Base-by-base conservation (phyloP, 2,797 vertebrate genomes). In the Rhinella marina region DNA sequence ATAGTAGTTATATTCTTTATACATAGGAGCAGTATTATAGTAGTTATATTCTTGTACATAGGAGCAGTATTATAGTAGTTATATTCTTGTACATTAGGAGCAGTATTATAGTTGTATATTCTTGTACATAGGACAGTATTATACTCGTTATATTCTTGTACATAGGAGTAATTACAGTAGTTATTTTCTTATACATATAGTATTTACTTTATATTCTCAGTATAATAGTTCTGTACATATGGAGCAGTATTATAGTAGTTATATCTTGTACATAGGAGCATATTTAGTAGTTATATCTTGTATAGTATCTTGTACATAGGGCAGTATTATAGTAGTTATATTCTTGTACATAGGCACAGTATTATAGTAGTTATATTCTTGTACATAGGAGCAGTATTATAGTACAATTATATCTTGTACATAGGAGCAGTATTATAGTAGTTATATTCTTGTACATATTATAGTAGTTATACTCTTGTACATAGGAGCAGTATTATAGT, bases 361-460 rank as follows among this genome's bases (percentile, higher is more conserved):
- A 70, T 70, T 70, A 70, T 70, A 70, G 66, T 70, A 70, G 14
- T 70, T 70, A 70, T 70, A 70, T 70, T 70, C 66, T 70, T 70
- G 66, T 70, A 70, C 14, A 70, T 70, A 32, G 66, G 66, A 7
- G 64, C 64, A 68, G 64, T 68, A 68, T 68, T 68, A 68, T 27
- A 68, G 64, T 68, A 68, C n/a, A 32, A 4, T 32, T 32, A 32
- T 32, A 32, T 32, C 32, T 32, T 32, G 2, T 32, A 32, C 32
- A 32, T 32, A 32, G 32, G 32, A 32, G 64, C 64, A 68, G 64
- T 68, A 68, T 68, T 68, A 68, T 27, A 68, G 64, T 68, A 68
- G 64, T 68, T 68, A 68, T 68, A 68, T 68, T 68, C 64, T 27
- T 68, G 64, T 68, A 68, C 7, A 68, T 64, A 68, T 68, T 68